Evolutionary conservation across 23 tunicate genomes (phyloP), one percentile per base, ranked within the genome.

Genomic region (Ascidia mentula): DNA sequence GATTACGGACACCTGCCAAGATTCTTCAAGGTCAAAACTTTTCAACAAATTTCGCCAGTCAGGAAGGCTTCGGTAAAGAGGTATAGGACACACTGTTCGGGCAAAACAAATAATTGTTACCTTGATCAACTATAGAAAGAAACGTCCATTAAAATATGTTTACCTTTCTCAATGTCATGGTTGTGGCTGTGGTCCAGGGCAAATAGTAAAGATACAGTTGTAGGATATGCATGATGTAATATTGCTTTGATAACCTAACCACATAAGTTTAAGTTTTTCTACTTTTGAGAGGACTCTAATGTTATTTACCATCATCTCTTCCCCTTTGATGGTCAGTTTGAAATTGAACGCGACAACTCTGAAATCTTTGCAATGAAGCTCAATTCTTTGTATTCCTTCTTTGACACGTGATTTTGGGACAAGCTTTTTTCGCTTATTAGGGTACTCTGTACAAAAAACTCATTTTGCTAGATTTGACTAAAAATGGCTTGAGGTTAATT

Each of bases 321-420:
- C 97, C 35, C 77, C 79, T 40, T 79, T 78, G 45, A 86, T 45
- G n/a, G 88, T 82, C 33, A 91, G 77, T 86, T 91, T 91, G 85
- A 91, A 91, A 60, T 82, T 86, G 36, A 83, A 91, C 4, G 91
- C 85, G 15, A 80, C 82, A 8, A 91, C 74, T 40, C 97, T 53
- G 38, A 91, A 91, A 86, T 87, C 88, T 59, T 91, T 91, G 88
- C 97, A 91, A 38, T 91, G 91, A 18, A 91, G 40, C 59, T 91
- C 97, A 34, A 91, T 37, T 36, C 82, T 38, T 30, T 77, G 72
- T 6, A 91, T 77, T 26, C 91, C 97, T 24, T 91, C 97, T 72
- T 86, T 86, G 5, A 91, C 69, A 35, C 79, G 78, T 0, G 91
- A 91, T 39, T 40, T 42, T 2, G 97, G 91, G 4, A 38, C 40